Evolutionary conservation across 2,113 vertebrate genomes (phyloP).

Genomic region (Sporophila hypoxantha): DNA sequence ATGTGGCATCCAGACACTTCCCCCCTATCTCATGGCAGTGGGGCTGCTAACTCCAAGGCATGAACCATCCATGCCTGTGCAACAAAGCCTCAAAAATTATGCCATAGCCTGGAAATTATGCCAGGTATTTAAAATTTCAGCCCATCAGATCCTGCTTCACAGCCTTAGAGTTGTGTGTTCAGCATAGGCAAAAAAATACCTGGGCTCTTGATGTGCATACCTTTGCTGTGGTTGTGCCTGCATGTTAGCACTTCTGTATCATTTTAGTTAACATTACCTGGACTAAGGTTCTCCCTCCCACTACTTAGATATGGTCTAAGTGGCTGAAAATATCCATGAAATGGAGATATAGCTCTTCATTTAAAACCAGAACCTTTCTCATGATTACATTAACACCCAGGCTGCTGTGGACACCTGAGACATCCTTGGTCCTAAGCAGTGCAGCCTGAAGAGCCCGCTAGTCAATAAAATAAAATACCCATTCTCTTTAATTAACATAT

Average conservation of each 20-base stretch:
- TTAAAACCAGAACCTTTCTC: slow-evolving; percentile 67
- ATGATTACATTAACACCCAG: slow-evolving; percentile 68
- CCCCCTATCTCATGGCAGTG: accelerated
- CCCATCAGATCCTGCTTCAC: background rate
- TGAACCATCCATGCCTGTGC: accelerated
- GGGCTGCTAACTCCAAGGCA: background rate
- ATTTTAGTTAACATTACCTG: background rate
- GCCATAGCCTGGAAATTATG: background rate
- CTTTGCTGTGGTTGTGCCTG: background rate
- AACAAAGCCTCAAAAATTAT: background rate
- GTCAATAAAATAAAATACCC: slow-evolving; percentile 82
- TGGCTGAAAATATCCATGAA: slow-evolving; percentile 50
- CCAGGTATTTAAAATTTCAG: background rate
- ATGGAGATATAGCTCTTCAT: slow-evolving; percentile 56
- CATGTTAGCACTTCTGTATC: background rate
- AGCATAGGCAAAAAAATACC: background rate
- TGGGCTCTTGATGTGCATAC: background rate
- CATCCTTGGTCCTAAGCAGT: slow-evolving; percentile 66
- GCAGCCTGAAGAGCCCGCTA: slow-evolving; percentile 67
- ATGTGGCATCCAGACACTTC: background rate
- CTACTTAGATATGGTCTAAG: slow-evolving; percentile 1
- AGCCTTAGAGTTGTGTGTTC: background rate
- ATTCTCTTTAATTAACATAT: slow-evolving; percentile 87
- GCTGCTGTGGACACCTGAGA: slow-evolving; percentile 68
- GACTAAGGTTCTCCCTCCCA: background rate